Percentiles rank a stretch among this genome's conserved stretches.
Evolutionary conservation across 2,113 vertebrate genomes (phyloP).

Genomic region (Bettongia penicillata): DNA sequence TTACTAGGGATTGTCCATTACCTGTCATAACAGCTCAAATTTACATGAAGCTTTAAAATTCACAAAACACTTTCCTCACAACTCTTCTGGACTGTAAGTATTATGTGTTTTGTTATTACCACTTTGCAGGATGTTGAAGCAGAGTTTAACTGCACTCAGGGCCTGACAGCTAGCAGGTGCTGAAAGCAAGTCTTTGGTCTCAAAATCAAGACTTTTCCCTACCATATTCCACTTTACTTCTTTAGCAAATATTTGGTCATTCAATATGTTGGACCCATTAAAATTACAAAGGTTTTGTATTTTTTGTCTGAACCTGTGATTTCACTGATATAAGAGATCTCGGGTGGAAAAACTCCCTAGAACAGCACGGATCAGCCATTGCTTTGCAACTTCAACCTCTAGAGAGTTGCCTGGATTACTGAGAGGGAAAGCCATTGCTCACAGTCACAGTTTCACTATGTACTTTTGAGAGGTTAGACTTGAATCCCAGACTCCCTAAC

Average conservation of each 20-base stretch:
- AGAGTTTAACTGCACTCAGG: background rate
- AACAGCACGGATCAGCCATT: background rate
- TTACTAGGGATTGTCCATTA: background rate
- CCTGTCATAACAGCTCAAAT: background rate
- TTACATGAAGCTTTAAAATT: background rate
- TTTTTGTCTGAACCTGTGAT: conserved; percentile 14
- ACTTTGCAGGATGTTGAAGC: background rate
- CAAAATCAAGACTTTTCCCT: background rate
- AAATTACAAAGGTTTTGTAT: conserved; percentile 4
- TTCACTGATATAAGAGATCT: background rate
- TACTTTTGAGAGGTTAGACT: background rate
- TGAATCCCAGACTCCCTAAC: background rate
- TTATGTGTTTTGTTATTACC: background rate
- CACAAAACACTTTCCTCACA: background rate
- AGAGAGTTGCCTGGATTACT: background rate
- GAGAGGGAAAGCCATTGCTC: background rate
- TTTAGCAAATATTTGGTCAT: background rate
- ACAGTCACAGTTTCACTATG: background rate
- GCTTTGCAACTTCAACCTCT: background rate
- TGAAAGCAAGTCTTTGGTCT: background rate
- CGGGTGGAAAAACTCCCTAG: background rate
- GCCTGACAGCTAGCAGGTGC: background rate
- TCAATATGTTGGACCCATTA: background rate
- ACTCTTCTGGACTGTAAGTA: background rate
- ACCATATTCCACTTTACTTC: conserved; percentile 24